Evolutionary conservation across 1,140 invertebrate genomes (phyloP).

Genomic region (Stegodyphus dumicola): DNA sequence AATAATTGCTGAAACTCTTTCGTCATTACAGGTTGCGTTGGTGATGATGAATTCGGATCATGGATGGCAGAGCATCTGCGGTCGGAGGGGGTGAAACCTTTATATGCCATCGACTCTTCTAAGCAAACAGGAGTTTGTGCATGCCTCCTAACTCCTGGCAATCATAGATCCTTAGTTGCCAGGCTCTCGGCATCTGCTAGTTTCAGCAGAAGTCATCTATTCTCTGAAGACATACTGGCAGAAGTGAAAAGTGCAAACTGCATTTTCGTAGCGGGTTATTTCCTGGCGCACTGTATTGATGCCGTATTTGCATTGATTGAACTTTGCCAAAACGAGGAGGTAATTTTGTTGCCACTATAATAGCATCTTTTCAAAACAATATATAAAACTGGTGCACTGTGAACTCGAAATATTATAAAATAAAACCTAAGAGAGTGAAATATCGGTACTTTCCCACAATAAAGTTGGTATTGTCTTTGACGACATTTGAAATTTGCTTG

Average conservation of each 20-base stretch:
- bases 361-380: neutral
- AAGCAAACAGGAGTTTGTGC: constrained; percentile 27
- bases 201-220: constrained; percentile 6
- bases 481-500: too few relatives aligned
- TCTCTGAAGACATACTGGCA: neutral
- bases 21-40: constrained; percentile 19
- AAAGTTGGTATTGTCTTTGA: too few relatives aligned
- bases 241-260: neutral
- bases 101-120: neutral
- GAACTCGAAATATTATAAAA: neutral
- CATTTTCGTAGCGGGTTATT: constrained; percentile 33
- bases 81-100: constrained; percentile 3
- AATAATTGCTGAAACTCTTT: too few relatives aligned
- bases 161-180: constrained; percentile 19
- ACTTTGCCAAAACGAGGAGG: neutral
- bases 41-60: constrained; percentile 3
- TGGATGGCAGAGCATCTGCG: constrained; percentile 1
- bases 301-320: constrained; percentile 12
- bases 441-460: too few relatives aligned
- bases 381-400: neutral
- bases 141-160: neutral
- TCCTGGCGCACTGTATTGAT: constrained; percentile 21
- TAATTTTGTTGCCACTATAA: neutral
- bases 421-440: too few relatives aligned
- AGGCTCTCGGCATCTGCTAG: constrained; percentile 11